Conservation (phyloP, 2,113 vertebrate genomes). For the Gasterosteus aculeatus region DNA sequence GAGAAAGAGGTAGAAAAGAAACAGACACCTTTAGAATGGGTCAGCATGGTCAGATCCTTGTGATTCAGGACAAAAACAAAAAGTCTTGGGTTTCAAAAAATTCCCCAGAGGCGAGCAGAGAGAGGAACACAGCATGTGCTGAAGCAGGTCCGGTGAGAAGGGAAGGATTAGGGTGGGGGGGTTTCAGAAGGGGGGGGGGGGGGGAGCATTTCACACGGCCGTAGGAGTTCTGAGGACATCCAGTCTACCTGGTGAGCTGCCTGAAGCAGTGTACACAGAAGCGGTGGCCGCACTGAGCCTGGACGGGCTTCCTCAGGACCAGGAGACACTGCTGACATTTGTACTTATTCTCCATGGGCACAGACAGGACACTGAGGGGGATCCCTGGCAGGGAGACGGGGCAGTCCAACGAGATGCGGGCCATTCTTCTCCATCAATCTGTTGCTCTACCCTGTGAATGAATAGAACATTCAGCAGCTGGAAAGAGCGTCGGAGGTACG, state of each 20-base stretch:
- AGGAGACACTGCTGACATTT: constrained; percentile 90
- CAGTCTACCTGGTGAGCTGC: constrained; percentile 87
- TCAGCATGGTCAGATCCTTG: constrained; percentile 48
- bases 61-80: constrained; percentile 23
- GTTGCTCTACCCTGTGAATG: constrained; percentile 48
- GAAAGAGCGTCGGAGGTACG: neutral
- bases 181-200: neutral
- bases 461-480: constrained; percentile 6
- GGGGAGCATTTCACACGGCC: constrained; percentile 32
- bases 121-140: constrained; percentile 30
- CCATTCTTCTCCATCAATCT: constrained; percentile 76
- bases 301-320: constrained; percentile 89
- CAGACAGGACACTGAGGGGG: constrained; percentile 87
- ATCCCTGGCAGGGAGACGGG: constrained; percentile 86
- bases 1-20: constrained; percentile 1
- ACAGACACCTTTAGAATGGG: constrained; percentile 48
- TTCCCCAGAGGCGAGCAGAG: constrained; percentile 40
- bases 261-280: constrained; percentile 90
- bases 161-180: constrained; percentile 23
- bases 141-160: constrained; percentile 51
- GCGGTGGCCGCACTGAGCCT: constrained; percentile 94
- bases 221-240: constrained; percentile 33
- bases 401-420: constrained; percentile 80
- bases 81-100: constrained; percentile 17
- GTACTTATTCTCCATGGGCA: constrained; percentile 91